Percentiles rank a stretch among this genome's conserved stretches.
These are phyloP conservation scores for Neoitamus cyanurus DNA, from an alignment of 2,888 invertebrate genomes.

Conservation along the genomic window DNA sequence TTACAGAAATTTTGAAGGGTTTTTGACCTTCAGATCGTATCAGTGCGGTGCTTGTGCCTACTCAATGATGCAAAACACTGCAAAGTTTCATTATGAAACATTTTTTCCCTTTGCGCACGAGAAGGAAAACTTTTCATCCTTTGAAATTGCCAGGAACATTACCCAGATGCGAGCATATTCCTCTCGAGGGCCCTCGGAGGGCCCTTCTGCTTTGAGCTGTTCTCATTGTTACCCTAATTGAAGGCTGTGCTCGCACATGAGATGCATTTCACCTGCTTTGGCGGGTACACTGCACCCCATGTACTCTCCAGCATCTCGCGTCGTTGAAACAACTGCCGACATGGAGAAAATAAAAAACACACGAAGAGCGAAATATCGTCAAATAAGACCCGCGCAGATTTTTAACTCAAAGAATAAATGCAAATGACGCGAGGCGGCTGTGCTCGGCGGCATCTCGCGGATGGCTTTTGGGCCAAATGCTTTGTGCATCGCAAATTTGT, in stretches of 20 bases:
- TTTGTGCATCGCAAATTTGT: constrained; percentile 5
- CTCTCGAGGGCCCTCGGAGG: neutral
- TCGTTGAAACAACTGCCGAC: neutral
- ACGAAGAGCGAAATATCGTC: neutral
- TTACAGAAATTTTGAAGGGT: neutral
- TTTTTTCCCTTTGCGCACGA: neutral
- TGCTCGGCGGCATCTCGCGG: neutral
- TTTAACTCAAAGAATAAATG: constrained; percentile 25
- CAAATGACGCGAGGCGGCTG: neutral
- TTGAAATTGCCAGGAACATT: constrained; percentile 17
- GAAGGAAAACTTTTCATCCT: neutral
- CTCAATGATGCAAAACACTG: neutral
- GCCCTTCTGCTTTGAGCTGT: neutral
- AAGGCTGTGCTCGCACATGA: neutral
- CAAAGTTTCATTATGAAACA: neutral
- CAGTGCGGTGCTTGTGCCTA: neutral
- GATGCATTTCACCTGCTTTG: constrained; percentile 25
- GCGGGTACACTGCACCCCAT: neutral
- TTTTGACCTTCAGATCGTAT: neutral
- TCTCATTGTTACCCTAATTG: constrained; percentile 25
- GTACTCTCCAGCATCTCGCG: neutral
- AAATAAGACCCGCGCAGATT: constrained; percentile 3
- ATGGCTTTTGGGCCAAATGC: neutral
- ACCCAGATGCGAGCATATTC: neutral
- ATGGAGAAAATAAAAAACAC: neutral